These are phyloP conservation scores for Meloidogyne chitwoodi DNA, from an alignment of 1,140 invertebrate genomes.

Conservation along the genomic window DNA sequence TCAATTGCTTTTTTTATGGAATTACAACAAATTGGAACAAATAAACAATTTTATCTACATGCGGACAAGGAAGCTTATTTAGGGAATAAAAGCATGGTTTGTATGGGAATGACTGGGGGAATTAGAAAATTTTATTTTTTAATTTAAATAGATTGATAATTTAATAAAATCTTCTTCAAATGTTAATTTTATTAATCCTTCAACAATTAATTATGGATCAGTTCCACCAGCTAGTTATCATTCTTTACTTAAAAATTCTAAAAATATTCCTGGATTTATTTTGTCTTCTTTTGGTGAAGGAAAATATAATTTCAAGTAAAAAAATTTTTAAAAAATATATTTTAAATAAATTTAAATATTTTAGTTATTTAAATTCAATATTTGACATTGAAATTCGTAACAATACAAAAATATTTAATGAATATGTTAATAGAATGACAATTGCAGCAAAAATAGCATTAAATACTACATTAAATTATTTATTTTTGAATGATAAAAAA, in stretches of 20 bases:
- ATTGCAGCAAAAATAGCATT: slow-evolving; percentile 27
- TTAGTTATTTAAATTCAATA: slow-evolving; percentile 28
- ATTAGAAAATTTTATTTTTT: neutral
- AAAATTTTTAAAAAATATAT: neutral
- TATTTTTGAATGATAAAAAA: slow-evolving; percentile 3
- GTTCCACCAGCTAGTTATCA: slow-evolving; percentile 50
- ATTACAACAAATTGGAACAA: slow-evolving; percentile 35
- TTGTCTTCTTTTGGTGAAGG: slow-evolving; percentile 30
- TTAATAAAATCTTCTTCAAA: neutral
- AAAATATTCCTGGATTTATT: slow-evolving; percentile 34
- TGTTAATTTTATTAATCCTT: slow-evolving; percentile 14
- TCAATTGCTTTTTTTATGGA: slow-evolving; percentile 31
- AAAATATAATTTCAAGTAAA: slow-evolving; percentile 34
- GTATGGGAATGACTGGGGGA: too few species aligned
- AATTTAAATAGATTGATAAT: neutral
- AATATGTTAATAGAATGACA: slow-evolving; percentile 23
- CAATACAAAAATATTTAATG: neutral
- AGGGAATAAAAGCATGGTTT: slow-evolving; percentile 23
- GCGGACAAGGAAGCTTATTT: slow-evolving; percentile 34
- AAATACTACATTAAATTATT: slow-evolving; percentile 24
- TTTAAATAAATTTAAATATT: neutral
- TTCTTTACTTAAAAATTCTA: slow-evolving; percentile 32
- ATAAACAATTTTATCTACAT: slow-evolving; percentile 33
- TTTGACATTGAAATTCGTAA: slow-evolving; percentile 19
- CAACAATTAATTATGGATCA: neutral